Percentiles rank a stretch among this genome's conserved stretches.
phyloP scores from a whole-genome alignment of 23 tunicate species.

The Phallusia fumigata region DNA sequence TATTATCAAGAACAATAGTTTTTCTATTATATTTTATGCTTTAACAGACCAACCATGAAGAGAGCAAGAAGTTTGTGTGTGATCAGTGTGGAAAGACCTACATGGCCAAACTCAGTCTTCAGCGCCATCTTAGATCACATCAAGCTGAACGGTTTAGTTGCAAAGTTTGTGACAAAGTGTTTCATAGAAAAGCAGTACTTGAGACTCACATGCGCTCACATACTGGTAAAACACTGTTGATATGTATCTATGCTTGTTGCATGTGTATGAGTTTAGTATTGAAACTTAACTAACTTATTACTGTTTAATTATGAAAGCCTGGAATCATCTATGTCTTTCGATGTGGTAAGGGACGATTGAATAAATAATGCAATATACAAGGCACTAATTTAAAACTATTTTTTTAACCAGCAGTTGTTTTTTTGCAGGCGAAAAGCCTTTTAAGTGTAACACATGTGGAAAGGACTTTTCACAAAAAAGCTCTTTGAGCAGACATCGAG shows the following conservation, averaged over 20 bases:
- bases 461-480: slow-evolving; percentile 20
- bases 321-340: too few relatives aligned
- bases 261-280: not conserved
- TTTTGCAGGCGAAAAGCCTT: slow-evolving; percentile 7
- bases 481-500: slow-evolving; percentile 7
- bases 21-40: too few relatives aligned
- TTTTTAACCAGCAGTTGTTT: too few relatives aligned
- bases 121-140: slow-evolving; percentile 11
- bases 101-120: slow-evolving; percentile 16
- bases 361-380: too few relatives aligned
- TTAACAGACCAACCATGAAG: not conserved
- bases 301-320: not conserved
- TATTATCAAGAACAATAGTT: too few relatives aligned
- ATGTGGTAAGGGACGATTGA: too few relatives aligned
- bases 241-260: not conserved
- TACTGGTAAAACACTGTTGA: slow-evolving; percentile 4
- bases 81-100: slow-evolving; percentile 15
- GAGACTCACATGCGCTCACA: slow-evolving; percentile 13
- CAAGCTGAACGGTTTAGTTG: not conserved
- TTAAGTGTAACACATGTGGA: slow-evolving; percentile 18
- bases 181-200: slow-evolving; percentile 22
- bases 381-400: too few relatives aligned
- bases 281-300: too few relatives aligned
- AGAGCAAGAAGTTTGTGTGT: slow-evolving; percentile 4
- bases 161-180: slow-evolving; percentile 8